Percentiles rank a stretch among this genome's conserved stretches.
Evolutionary conservation across 2,888 invertebrate genomes (phyloP).

Genomic region (Drosophila mimetica): DNA sequence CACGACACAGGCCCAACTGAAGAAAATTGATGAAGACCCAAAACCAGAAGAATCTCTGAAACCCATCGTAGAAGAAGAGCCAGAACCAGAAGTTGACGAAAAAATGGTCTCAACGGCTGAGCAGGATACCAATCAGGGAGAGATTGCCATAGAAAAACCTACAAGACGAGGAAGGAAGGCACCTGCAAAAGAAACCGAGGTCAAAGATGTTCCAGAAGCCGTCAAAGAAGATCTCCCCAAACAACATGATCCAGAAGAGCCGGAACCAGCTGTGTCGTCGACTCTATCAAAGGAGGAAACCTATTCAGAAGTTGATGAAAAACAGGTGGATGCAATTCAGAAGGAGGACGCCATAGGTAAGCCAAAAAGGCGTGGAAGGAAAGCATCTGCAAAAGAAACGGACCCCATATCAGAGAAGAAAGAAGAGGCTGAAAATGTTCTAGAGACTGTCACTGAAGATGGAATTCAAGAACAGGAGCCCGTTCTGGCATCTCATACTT

Average conservation of each 20-base stretch:
- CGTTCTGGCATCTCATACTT: not conserved
- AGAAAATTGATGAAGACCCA: not conserved
- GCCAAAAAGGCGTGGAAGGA: constrained; percentile 27
- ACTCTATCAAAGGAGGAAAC: not conserved
- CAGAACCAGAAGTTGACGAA: not conserved
- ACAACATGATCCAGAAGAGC: not conserved
- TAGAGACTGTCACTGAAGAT: not conserved
- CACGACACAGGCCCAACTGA: not conserved
- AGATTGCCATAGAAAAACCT: not conserved
- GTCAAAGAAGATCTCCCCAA: not conserved
- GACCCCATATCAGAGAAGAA: not conserved
- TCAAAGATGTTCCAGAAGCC: not conserved
- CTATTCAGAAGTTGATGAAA: not conserved
- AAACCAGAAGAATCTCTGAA: not conserved
- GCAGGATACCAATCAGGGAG: not conserved
- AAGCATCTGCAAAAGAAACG: constrained; percentile 15
- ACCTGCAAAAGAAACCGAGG: not conserved
- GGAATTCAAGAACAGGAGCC: not conserved
- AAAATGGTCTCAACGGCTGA: not conserved
- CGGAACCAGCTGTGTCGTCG: not conserved
- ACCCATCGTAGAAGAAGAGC: constrained; percentile 14
- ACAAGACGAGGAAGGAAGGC: constrained; percentile 22
- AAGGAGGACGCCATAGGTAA: not conserved
- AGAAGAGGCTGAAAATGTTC: not conserved
- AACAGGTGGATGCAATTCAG: not conserved